Base-by-base conservation (phyloP, 2,888 invertebrate genomes). In the Chrysina gloriosa region DNA sequence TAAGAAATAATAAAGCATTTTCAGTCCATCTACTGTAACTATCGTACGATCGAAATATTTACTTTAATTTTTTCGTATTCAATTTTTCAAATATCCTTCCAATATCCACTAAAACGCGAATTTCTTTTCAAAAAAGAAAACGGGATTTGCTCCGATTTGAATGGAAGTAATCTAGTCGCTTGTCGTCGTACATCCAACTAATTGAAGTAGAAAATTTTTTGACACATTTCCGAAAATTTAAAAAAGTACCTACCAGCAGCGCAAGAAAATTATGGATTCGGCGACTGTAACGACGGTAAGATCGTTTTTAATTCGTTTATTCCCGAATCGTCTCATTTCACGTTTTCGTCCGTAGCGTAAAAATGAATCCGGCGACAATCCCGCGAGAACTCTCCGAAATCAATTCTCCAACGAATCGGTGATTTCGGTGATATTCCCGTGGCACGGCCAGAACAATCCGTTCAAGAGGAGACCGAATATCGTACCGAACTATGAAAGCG, bases 341-440 rank as follows among this genome's bases (percentile, higher is more conserved):
- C 9, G 2, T 45, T 16, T 21, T 45, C 3, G 16, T 19, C 45
- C 45, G 3, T 7, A 61, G 58, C 42, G 42, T 29, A 61, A 61
- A 25, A 19, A 25, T 23, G 39, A 23, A 14, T 7, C 27, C 3
- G 58, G 58, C 9, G 58, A 61, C 27, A n/a, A n/a, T n/a, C n/a
- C n/a, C n/a, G 42, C n/a, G 9, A 3, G 27, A 27, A 63, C 54
- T 42, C 19, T 64, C 2, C 29, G 47, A 39, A 58, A 19, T 50
- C 67, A 69, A 54, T 63, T 16, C 34, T 73, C 70, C 1, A 58
- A 50, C 16, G 69, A 72, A 58, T 74, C 74, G 2, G 21, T 74
- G 34, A 45, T 69, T 6, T 74, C 74, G 4, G 61, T 71, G 7
- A 61, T 72, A 16, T 70, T 74, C 31, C 74, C 74, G 34, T 71